Evolutionary conservation across 1,140 invertebrate genomes (phyloP), one percentile per base, ranked within the genome.

Genomic region (Stegodyphus mimosarum): DNA sequence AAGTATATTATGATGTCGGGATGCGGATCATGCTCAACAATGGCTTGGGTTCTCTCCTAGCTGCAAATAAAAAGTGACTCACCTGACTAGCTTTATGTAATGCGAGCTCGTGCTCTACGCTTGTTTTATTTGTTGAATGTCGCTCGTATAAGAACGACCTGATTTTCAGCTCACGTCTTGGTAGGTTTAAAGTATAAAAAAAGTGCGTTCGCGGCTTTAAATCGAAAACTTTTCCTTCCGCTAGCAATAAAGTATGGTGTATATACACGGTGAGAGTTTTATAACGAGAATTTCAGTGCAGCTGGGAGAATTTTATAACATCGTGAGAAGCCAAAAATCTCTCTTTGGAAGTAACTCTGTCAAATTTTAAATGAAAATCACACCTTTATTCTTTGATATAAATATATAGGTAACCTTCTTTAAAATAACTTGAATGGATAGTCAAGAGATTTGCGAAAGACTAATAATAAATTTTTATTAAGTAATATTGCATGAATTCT

Each of bases 1-100:
- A 67, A 77, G 63, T 77, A 17, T 17, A 77, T 77, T 77, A 77
- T 77, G 75, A 77, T 50, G 74, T 13, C 33, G 33, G 33, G 33
- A 33, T 33, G 33, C 33, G 33, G 33, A 33, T 33, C 33, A 33
- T 33, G 33, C 33, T 33, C 33, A 33, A 33, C 33, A 33, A 33
- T 33, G 33, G 33, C 33, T 33, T 33, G 33, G 33, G 33, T 33
- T 33, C 60, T 63, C 60, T 11, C 60, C 60, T 11, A n/a, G 60
- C n/a, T 63, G 60, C 5, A 63, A 63, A 63, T 13, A 13, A 63
- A 63, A 63, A 13, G 60, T n/a, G 60, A 6, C 60, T 63, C 60
- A 63, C 60, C 60, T 63, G 60, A 63, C 60, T 63, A n/a, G n/a
- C 5, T 13, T 63, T 5, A 63, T 63, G 60, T 63, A 63, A 63